Percentiles rank a stretch among this genome's conserved stretches.
phyloP scores from a whole-genome alignment of 2,797 vertebrate species.

The Sebastes cheni region DNA sequence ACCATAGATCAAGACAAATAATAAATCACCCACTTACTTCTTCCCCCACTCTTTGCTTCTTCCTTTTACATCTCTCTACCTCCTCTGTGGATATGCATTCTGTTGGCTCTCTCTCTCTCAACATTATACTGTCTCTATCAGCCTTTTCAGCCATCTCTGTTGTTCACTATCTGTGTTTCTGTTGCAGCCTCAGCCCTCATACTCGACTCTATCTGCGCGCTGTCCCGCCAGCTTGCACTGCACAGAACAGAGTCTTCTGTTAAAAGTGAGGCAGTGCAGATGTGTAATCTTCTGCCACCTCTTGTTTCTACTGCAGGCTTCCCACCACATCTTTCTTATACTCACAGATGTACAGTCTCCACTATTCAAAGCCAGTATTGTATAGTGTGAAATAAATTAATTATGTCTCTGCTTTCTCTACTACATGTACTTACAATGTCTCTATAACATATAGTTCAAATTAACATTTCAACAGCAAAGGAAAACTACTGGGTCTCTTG shows the following conservation, averaged over 20 bases:
- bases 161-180: slow-evolving; percentile 53
- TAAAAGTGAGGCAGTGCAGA: slow-evolving; percentile 43
- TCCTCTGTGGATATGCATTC: slow-evolving; percentile 56
- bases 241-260: slow-evolving; percentile 35
- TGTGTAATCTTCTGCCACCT: slow-evolving; percentile 24
- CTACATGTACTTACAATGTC: neutral
- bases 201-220: slow-evolving; percentile 62
- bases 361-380: neutral
- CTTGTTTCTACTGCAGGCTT: slow-evolving; percentile 17
- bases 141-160: slow-evolving; percentile 38
- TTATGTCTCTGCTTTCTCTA: neutral
- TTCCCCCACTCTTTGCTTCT: neutral
- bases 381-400: neutral
- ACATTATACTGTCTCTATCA: slow-evolving; percentile 52
- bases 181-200: slow-evolving; percentile 49
- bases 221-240: slow-evolving; percentile 47
- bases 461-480: neutral
- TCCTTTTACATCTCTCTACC: slow-evolving; percentile 18
- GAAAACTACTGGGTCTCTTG: neutral
- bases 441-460: neutral
- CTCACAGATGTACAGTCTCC: slow-evolving; percentile 1
- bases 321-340: slow-evolving; percentile 18
- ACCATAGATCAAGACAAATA: slow-evolving; percentile 73
- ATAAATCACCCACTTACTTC: slow-evolving; percentile 62
- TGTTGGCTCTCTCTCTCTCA: slow-evolving; percentile 28